These are phyloP conservation scores for Proisotoma minuta DNA, from an alignment of 2,888 invertebrate genomes.

Conservation along the genomic window DNA sequence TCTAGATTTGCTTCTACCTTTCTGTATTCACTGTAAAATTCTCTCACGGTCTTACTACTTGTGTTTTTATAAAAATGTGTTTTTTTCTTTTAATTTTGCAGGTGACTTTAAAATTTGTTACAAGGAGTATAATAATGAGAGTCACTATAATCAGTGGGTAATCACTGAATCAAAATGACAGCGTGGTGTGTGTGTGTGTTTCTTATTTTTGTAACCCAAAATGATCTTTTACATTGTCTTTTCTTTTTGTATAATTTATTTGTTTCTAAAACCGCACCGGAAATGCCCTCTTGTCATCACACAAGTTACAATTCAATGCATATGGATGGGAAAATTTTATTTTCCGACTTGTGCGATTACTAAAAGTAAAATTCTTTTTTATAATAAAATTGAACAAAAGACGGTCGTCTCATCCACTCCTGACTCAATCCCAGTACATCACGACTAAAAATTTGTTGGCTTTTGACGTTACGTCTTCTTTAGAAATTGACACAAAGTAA, in stretches of 20 bases:
- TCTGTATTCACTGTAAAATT: constrained; percentile 2
- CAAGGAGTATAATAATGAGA: too few relatives aligned
- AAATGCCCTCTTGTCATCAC: too few relatives aligned
- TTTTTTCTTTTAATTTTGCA: not conserved
- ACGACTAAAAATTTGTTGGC: not conserved
- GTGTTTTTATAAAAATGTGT: constrained; percentile 6
- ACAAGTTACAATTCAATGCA: too few relatives aligned
- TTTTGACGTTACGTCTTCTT: not conserved
- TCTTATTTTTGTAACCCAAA: too few relatives aligned
- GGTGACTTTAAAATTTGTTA: too few relatives aligned
- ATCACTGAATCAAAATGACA: constrained; percentile 7
- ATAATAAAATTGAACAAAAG: not conserved
- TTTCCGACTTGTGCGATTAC: not conserved
- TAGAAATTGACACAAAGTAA: not conserved
- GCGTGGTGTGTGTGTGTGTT: too few relatives aligned
- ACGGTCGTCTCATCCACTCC: not conserved
- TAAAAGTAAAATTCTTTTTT: not conserved
- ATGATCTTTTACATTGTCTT: too few relatives aligned
- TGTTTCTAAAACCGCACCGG: too few relatives aligned
- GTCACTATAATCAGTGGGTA: constrained; percentile 6
- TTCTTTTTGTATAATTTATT: too few relatives aligned
- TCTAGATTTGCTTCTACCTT: not conserved
- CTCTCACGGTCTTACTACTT: constrained; percentile 8
- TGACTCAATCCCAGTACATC: not conserved
- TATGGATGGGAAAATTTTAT: too few relatives aligned